These are phyloP conservation scores for Cottus gobio DNA, from an alignment of 2,113 vertebrate species.

Conservation along the genomic window DNA sequence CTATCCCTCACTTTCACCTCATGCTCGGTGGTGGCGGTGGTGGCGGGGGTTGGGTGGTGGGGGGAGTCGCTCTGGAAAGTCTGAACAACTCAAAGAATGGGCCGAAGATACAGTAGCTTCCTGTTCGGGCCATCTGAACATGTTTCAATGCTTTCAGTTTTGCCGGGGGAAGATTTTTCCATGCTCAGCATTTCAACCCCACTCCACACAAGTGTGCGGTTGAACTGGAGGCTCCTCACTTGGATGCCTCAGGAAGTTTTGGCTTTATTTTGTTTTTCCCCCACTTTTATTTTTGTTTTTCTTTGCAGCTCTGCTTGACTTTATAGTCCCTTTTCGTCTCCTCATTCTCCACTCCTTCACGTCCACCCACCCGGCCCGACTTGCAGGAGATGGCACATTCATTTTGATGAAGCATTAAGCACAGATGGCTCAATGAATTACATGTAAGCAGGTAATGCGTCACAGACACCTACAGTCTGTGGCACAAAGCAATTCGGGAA, in stretches of 20 bases:
- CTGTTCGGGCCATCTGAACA: constrained; percentile 50
- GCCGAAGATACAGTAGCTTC: constrained; percentile 43
- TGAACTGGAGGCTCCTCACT: constrained; percentile 17
- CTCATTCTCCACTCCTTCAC: neutral
- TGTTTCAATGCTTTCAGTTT: constrained; percentile 51
- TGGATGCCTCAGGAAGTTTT: constrained; percentile 49
- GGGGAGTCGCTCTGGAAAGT: constrained; percentile 38
- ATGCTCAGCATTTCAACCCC: constrained; percentile 40
- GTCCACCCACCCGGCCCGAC: constrained; percentile 19
- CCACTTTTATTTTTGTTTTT: too few relatives aligned
- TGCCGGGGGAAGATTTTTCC: constrained; percentile 55
- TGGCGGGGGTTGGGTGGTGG: too few relatives aligned
- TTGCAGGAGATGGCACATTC: constrained; percentile 1
- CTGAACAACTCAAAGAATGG: constrained; percentile 30
- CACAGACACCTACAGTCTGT: constrained; percentile 26
- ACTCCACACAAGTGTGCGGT: constrained; percentile 17
- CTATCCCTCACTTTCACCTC: constrained; percentile 46
- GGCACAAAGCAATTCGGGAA: constrained; percentile 21
- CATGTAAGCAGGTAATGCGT: constrained; percentile 7
- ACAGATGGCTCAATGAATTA: constrained; percentile 19
- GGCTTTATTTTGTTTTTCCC: constrained; percentile 52
- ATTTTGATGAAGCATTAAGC: constrained; percentile 37
- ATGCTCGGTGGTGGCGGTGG: neutral
- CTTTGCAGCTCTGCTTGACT: constrained; percentile 40
- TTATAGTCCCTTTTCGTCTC: constrained; percentile 23